These are phyloP conservation scores for Melanogrammus aeglefinus DNA, from an alignment of 2,797 vertebrate genomes.

Conservation along the genomic window DNA sequence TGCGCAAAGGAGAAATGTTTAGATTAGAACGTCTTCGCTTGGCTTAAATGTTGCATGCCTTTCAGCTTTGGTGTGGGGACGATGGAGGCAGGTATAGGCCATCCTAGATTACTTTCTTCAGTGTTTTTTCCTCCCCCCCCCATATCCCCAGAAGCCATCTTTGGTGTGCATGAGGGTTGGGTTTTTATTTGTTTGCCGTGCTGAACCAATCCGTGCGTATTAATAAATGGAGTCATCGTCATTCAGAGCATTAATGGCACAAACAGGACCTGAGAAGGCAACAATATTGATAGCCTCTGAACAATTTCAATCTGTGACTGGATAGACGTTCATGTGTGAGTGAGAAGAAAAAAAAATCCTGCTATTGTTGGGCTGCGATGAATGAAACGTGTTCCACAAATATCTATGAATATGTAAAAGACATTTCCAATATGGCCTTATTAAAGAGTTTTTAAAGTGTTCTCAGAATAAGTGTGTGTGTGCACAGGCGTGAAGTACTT, in stretches of 20 bases:
- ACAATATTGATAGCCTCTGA: conserved; percentile 40
- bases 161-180: neutral
- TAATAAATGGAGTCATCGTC: neutral
- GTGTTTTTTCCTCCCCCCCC: conserved; percentile 33
- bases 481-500: neutral
- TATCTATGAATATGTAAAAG: conserved; percentile 64
- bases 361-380: conserved; percentile 59
- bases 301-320: conserved; percentile 49
- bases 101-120: conserved; percentile 12
- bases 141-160: conserved; percentile 4
- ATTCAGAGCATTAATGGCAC: neutral
- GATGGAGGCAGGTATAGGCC: conserved; percentile 35
- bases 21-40: conserved; percentile 39
- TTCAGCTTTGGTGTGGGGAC: conserved; percentile 23
- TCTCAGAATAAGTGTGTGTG: conserved; percentile 62
- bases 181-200: neutral
- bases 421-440: conserved; percentile 78
- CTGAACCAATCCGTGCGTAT: neutral
- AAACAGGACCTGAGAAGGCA: neutral
- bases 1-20: conserved; percentile 31
- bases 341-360: conserved; percentile 60
- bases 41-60: conserved; percentile 28
- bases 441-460: conserved; percentile 73
- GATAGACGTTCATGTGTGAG: conserved; percentile 47
- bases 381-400: conserved; percentile 65